These are phyloP conservation scores for Megaceryle maxima DNA, from an alignment of 2,113 vertebrate species.

Conservation along the genomic window DNA sequence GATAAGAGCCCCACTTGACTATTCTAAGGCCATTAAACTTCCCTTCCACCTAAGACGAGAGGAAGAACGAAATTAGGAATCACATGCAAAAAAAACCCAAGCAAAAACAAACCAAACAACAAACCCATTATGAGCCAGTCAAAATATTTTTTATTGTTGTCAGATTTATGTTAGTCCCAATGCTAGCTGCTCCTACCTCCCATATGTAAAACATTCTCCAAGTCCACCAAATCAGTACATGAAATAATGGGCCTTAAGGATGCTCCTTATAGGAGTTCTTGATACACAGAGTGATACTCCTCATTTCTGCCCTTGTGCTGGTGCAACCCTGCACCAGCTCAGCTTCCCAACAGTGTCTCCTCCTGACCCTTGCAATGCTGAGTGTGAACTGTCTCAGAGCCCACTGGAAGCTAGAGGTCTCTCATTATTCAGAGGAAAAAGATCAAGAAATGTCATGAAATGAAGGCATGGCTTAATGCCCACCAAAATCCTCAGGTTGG, in stretches of 20 bases:
- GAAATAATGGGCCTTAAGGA: neutral
- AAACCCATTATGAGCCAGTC: neutral
- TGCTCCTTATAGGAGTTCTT: neutral
- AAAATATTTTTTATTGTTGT: neutral
- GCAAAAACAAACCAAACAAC: neutral
- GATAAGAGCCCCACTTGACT: neutral
- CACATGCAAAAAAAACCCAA: neutral
- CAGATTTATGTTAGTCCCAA: neutral
- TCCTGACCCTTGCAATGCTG: neutral
- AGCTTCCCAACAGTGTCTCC: neutral
- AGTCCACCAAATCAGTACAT: neutral
- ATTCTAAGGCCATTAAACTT: neutral
- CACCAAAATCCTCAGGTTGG: neutral
- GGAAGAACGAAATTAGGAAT: neutral
- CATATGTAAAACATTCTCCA: neutral
- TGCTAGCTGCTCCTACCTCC: neutral
- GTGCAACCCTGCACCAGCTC: neutral
- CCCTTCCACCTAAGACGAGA: neutral
- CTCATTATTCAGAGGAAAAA: neutral
- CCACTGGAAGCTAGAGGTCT: neutral
- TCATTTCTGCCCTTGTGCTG: neutral
- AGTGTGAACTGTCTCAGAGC: neutral
- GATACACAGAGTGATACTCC: neutral
- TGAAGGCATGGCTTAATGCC: neutral
- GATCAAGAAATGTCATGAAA: neutral